Percentiles rank a stretch among this genome's conserved stretches.
phyloP scores from a whole-genome alignment of 2,888 invertebrate genomes.

The Hybos culiciformis region DNA sequence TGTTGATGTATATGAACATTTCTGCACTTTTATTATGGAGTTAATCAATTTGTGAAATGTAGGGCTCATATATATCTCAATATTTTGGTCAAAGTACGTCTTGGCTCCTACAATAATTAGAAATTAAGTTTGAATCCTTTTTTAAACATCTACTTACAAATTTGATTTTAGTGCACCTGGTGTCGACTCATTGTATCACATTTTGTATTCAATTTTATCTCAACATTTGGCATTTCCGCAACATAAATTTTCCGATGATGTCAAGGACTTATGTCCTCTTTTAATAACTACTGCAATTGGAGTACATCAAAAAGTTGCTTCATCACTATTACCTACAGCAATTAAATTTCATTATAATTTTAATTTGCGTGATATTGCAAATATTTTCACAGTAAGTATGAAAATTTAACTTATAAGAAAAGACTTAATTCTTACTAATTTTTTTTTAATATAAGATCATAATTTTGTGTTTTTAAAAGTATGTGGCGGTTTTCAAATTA shows the following conservation, averaged over 20 bases:
- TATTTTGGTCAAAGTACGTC: no score
- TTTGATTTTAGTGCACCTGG: conserved; percentile 74
- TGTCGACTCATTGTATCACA: conserved; percentile 64
- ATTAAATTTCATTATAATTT: conserved; percentile 91
- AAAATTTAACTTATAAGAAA: neutral
- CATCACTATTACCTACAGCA: conserved; percentile 80
- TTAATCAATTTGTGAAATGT: no score
- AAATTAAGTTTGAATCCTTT: neutral
- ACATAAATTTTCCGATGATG: conserved; percentile 49
- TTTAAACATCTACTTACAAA: conserved; percentile 5
- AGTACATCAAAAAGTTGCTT: conserved; percentile 60
- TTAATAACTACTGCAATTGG: conserved; percentile 59
- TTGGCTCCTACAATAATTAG: neutral
- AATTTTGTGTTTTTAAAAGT: no score
- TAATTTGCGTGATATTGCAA: conserved; percentile 82
- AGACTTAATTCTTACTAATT: no score
- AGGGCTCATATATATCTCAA: no score
- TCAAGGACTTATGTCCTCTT: conserved; percentile 45
- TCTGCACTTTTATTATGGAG: no score
- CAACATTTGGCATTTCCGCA: conserved; percentile 55
- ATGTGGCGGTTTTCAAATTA: no score
- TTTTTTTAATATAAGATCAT: no score
- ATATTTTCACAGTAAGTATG: conserved; percentile 70
- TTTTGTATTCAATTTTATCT: conserved; percentile 68
- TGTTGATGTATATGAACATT: no score